Evolutionary conservation across 2,797 vertebrate genomes (phyloP).

Genomic region (Agapornis canus): DNA sequence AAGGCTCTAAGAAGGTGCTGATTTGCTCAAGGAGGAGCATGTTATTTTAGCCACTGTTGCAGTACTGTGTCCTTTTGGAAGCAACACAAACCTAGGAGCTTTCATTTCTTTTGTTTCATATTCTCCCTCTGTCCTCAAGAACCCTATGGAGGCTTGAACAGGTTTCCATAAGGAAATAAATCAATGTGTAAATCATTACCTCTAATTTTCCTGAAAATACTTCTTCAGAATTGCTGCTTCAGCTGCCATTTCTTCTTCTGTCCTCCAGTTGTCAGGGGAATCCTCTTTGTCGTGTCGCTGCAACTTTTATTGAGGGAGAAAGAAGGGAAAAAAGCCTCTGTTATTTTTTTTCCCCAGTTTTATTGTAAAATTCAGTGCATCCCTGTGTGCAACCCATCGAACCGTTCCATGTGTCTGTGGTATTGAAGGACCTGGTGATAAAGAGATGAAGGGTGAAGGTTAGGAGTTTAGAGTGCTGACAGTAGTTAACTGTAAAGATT

Average conservation of each 20-base stretch:
- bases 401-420: neutral
- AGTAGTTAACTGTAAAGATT: neutral
- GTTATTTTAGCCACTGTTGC: neutral
- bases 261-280: slow-evolving; percentile 79
- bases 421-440: neutral
- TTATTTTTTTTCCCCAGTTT: neutral
- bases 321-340: neutral
- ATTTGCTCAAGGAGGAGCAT: neutral
- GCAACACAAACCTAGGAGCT: neutral
- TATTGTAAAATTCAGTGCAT: neutral
- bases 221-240: slow-evolving; percentile 80
- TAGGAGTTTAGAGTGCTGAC: neutral
- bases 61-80: neutral
- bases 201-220: slow-evolving; percentile 75
- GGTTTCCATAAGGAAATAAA: neutral
- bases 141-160: neutral
- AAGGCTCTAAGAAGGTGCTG: neutral
- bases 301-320: slow-evolving; percentile 72
- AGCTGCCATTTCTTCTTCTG: slow-evolving; percentile 85
- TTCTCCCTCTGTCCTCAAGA: neutral
- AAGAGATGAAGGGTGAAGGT: neutral
- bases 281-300: slow-evolving; percentile 83
- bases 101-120: neutral
- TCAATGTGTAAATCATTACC: slow-evolving; percentile 4
- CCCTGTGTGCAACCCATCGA: neutral